Conservation (phyloP, 2,113 vertebrate genomes). For the Actinemys pallida region DNA sequence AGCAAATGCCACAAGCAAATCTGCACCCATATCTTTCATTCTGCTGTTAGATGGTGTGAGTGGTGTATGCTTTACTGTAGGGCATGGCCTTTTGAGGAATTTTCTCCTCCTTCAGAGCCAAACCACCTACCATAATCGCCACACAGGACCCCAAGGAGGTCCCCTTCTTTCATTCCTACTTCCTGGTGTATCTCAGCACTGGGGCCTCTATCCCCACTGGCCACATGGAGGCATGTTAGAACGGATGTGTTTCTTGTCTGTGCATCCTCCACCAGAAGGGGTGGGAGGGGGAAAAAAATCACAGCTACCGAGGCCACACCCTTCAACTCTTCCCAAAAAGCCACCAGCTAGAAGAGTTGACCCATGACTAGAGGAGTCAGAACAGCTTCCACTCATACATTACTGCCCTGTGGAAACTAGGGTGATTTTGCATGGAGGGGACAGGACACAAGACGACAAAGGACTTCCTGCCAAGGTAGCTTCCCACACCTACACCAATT, state of each 20-base stretch:
- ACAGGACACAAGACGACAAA: not conserved
- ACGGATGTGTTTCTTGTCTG: not conserved
- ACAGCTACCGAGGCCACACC: not conserved
- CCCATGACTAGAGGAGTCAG: not conserved
- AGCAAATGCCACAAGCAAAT: not conserved
- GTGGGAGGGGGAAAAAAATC: not conserved
- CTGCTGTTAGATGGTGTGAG: accelerated
- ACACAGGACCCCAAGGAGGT: not conserved
- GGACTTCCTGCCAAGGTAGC: not conserved
- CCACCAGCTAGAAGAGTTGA: not conserved
- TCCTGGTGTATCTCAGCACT: not conserved
- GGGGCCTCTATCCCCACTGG: not conserved
- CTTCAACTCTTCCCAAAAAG: not conserved
- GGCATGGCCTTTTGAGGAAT: not conserved
- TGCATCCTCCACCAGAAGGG: not conserved
- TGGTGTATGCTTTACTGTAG: not conserved
- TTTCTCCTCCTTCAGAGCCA: not conserved
- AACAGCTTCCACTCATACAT: too few species aligned
- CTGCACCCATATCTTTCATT: accelerated
- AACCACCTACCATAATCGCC: not conserved
- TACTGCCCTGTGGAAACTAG: not conserved
- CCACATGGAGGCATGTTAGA: not conserved
- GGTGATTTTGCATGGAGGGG: not conserved
- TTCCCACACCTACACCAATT: not conserved
- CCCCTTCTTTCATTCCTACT: not conserved